A percentile compares a stretch with the other conserved stretches of the same genome.
phyloP scores from a whole-genome alignment of 2,888 invertebrate genomes.

The Meghimatium bilineatum region DNA sequence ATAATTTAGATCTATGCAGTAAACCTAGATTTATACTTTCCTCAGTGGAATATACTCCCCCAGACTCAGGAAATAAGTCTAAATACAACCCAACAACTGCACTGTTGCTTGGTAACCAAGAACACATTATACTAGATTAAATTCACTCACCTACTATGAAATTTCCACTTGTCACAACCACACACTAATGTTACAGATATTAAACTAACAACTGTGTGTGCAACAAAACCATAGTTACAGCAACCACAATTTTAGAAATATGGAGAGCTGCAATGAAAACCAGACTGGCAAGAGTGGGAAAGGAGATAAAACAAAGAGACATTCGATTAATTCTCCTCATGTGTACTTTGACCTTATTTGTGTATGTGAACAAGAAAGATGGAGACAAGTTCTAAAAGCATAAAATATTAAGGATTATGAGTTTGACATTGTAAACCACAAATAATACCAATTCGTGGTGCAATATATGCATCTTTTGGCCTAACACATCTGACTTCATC shows the following conservation, averaged over 20 bases:
- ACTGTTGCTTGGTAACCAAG: not conserved
- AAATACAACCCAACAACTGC: not conserved
- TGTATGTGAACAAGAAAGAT: not conserved
- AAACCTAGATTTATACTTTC: not conserved
- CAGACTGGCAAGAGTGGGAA: not conserved
- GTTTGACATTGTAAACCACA: not conserved
- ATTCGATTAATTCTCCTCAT: not conserved
- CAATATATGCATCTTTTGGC: too few relatives aligned
- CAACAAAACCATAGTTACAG: not conserved
- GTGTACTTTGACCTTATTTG: constrained; percentile 15
- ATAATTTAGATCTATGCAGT: too few relatives aligned
- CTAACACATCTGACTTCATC: too few relatives aligned
- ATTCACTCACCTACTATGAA: not conserved
- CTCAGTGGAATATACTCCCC: not conserved
- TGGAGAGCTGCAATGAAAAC: not conserved
- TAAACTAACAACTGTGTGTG: not conserved
- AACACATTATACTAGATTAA: not conserved
- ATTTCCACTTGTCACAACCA: not conserved
- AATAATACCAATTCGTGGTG: not conserved
- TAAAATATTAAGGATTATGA: constrained; percentile 10
- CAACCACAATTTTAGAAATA: not conserved
- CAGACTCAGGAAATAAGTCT: not conserved
- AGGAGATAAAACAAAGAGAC: not conserved
- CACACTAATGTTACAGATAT: not conserved
- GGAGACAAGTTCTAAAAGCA: not conserved